Evolutionary conservation across 2,113 vertebrate genomes (phyloP).

Genomic region (Castor canadensis): DNA sequence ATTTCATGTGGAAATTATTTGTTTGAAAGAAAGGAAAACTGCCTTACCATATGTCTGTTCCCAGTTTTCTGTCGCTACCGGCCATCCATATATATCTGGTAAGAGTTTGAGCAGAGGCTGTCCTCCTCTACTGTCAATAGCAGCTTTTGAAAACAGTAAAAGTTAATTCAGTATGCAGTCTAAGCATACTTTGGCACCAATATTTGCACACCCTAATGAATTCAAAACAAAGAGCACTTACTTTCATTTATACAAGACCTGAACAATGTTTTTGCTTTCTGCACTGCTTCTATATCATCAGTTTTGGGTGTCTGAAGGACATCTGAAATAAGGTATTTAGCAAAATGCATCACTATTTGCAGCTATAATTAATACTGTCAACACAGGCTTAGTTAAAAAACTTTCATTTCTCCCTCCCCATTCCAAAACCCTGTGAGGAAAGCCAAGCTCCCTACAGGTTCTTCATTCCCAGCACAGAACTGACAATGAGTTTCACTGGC

Average conservation of each 20-base stretch:
- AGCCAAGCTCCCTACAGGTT: neutral
- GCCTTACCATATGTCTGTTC: slow-evolving; percentile 86
- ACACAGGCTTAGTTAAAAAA: neutral
- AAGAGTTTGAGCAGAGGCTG: slow-evolving; percentile 89
- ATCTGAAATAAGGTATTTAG: slow-evolving; percentile 83
- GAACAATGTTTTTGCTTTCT: slow-evolving; percentile 95
- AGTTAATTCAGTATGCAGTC: slow-evolving; percentile 22
- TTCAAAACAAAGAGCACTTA: slow-evolving; percentile 81
- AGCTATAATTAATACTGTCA: neutral
- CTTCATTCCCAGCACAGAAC: neutral
- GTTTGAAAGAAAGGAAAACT: slow-evolving; percentile 19
- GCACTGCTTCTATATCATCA: slow-evolving; percentile 86
- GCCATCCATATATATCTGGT: slow-evolving; percentile 91
- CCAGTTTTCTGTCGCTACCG: slow-evolving; percentile 91
- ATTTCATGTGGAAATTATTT: slow-evolving; percentile 11
- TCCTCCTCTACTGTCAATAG: slow-evolving; percentile 91
- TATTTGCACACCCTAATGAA: neutral
- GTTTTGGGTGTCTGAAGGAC: slow-evolving; percentile 88
- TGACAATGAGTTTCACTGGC: neutral
- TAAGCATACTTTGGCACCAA: neutral
- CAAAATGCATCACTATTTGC: slow-evolving; percentile 30
- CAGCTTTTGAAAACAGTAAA: slow-evolving; percentile 83
- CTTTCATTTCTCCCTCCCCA: neutral
- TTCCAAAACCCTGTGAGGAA: neutral
- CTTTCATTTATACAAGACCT: slow-evolving; percentile 95